phyloP scores from a whole-genome alignment of 2,797 vertebrate species.

The Tokudaia muenninki region DNA sequence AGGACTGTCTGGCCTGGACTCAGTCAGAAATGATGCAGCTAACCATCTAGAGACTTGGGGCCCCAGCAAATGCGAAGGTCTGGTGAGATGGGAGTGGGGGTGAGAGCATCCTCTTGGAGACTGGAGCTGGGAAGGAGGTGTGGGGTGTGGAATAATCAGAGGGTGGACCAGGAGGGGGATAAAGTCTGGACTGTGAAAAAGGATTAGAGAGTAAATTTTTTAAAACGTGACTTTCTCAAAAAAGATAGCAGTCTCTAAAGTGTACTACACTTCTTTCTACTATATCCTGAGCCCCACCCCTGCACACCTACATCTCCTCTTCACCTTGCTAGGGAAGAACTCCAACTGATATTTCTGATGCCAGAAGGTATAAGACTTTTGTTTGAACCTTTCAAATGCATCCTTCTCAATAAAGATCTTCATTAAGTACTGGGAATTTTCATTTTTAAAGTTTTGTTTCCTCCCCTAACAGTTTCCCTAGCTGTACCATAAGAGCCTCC shows the following conservation, averaged over 20 bases:
- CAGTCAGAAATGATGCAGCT: no score
- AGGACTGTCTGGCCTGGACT: no score
- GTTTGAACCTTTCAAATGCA: not conserved
- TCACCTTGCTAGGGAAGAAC: not conserved
- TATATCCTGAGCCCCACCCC: not conserved
- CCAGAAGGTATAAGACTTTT: not conserved
- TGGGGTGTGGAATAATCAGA: no score
- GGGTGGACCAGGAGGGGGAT: no score
- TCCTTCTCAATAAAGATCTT: not conserved
- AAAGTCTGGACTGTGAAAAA: no score
- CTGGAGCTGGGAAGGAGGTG: no score
- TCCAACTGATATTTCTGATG: not conserved
- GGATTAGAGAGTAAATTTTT: no score
- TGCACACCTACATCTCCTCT: not conserved
- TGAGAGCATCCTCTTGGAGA: no score
- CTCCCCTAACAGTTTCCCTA: not conserved
- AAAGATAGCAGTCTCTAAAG: not conserved
- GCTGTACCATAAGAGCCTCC: not conserved
- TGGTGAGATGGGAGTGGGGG: no score
- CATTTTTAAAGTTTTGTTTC: not conserved
- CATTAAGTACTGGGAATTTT: not conserved
- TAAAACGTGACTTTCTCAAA: not conserved
- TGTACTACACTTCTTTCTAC: not conserved
- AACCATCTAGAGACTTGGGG: no score
- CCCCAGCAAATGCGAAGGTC: no score